Evolutionary conservation across 2,888 invertebrate species (phyloP).

Genomic region (Tenthredo notha): DNA sequence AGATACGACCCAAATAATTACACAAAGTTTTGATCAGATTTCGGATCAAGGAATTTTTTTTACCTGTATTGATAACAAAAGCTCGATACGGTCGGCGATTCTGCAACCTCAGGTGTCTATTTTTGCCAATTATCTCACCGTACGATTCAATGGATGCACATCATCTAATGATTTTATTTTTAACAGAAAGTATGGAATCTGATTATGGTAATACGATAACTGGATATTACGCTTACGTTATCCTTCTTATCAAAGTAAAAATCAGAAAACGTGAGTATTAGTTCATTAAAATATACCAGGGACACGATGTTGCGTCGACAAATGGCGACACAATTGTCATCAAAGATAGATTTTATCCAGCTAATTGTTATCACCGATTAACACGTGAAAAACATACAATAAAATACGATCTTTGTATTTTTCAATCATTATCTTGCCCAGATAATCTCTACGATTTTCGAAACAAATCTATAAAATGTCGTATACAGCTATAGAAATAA

Average conservation of each 20-base stretch:
- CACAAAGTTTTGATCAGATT: neutral
- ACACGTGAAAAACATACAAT: neutral
- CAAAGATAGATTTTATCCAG: constrained; percentile 14
- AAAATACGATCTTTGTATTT: neutral
- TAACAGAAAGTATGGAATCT: neutral
- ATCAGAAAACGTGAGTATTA: neutral
- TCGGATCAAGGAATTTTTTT: neutral
- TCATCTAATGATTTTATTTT: neutral
- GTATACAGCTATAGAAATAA: neutral
- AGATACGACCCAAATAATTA: constrained; percentile 1
- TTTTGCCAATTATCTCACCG: neutral
- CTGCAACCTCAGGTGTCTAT: neutral
- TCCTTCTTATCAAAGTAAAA: neutral
- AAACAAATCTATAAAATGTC: constrained; percentile 26
- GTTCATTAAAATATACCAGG: neutral
- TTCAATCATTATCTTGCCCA: neutral
- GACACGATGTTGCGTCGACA: neutral
- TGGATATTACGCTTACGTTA: neutral
- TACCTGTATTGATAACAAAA: neutral
- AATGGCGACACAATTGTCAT: neutral
- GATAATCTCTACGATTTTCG: constrained; percentile 32
- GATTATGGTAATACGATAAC: neutral
- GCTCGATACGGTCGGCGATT: neutral
- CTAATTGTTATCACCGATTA: neutral
- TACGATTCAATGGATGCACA: neutral